Base-by-base conservation (phyloP, 2,797 vertebrate genomes). In the Spinus pinus region DNA sequence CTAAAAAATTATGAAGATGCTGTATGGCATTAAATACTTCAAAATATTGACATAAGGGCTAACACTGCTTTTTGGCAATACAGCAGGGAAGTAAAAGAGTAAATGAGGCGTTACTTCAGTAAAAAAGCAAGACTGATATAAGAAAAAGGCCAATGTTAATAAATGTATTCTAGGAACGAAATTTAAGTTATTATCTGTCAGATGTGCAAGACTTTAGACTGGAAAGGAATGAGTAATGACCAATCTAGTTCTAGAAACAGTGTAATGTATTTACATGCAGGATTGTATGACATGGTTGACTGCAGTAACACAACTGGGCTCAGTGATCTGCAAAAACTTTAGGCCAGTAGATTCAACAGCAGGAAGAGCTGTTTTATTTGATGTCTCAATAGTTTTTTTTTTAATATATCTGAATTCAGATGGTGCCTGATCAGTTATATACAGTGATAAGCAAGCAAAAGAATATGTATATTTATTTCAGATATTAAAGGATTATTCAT, bases 351-450 rank as follows among this genome's bases (percentile, higher is more conserved):
- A 16, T 72, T 65, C 25, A 79, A 65, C 4, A 86, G 62, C 44
- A 73, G 62, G 56, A 95, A 72, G 21, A 87, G 12, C 7, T 35
- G 30, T 6, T 14, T 27, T 56, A 42, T 72, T 41, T 35, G 5
- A 3, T 35, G 9, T 24, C 28, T 3, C 28, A 2, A 10, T 41
- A 21, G 12, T 2, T 0, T 25, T 42, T 39, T 31, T 64, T 57
- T 37, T 5, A 24, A 50, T 7, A 2, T 9, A 22, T 53, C 25
- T 60, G 44, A n/a, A 65, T 89, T 87, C 39, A 54, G 13, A 42
- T 44, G 7, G 9, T 72, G 9, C 15, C 17, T 61, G 21, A 33
- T 75, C 20, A 72, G 15, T 57, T 47, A 31, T 6, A 39, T 20
- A 20, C 2, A 18, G 4, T 44, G 37, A 54, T 18, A 66, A 57